Evolutionary conservation across 37 sponge, comb jelly and placozoan genomes (phyloP).

Genomic region (Beroe ovata): DNA sequence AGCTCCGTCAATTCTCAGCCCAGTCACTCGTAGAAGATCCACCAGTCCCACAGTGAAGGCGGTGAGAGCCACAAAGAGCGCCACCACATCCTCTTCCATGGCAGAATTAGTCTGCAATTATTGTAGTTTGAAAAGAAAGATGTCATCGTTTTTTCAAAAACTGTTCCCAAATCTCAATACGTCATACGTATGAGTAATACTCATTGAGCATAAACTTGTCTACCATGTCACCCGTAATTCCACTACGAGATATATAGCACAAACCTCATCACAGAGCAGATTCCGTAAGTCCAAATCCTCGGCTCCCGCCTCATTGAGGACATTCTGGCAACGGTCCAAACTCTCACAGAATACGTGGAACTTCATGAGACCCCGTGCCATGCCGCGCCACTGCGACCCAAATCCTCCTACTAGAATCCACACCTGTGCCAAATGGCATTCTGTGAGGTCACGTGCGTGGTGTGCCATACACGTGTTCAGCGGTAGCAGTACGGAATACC

Average conservation of each 20-base stretch:
- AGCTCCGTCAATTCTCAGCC: constrained; percentile 3
- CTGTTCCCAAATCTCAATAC: no score
- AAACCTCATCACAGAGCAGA: constrained; percentile 6
- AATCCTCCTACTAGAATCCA: constrained; percentile 36
- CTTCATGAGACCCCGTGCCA: constrained; percentile 40
- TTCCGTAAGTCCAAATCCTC: not conserved
- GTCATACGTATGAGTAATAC: no score
- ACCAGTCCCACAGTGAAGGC: constrained; percentile 33
- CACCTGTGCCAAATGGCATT: no score
- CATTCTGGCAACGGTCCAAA: not conserved
- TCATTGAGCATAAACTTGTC: no score
- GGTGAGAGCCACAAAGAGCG: constrained; percentile 34
- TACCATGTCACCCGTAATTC: no score
- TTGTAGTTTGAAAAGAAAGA: no score
- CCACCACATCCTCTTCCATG: not conserved
- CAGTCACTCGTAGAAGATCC: not conserved
- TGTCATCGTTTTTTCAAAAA: no score
- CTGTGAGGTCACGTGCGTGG: no score
- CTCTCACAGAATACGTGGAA: not conserved
- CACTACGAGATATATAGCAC: no score
- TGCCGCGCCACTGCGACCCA: constrained; percentile 57
- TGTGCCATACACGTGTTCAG: no score
- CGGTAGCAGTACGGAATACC: no score
- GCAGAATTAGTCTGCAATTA: no score
- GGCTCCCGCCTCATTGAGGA: constrained; percentile 4